A percentile compares a stretch with the other conserved stretches of the same genome.
These are phyloP conservation scores for Gymnarchus niloticus DNA, from an alignment of 2,113 vertebrate species.

Conservation along the genomic window DNA sequence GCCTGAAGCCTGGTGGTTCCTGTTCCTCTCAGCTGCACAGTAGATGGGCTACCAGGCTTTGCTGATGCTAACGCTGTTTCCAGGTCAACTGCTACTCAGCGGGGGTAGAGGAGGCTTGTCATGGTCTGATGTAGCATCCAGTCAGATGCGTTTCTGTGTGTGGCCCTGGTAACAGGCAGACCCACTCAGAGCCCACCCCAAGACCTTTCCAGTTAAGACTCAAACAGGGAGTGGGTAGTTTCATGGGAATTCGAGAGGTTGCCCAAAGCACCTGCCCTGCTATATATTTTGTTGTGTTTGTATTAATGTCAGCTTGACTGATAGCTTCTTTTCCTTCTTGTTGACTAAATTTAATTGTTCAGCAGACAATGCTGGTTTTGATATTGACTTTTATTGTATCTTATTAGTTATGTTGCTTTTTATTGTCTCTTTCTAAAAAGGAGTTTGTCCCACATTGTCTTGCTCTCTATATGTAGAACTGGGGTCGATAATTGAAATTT, in stretches of 20 bases:
- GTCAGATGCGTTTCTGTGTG: neutral
- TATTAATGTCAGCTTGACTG: neutral
- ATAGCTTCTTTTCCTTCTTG: neutral
- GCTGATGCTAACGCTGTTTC: constrained; percentile 24
- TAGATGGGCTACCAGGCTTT: constrained; percentile 7
- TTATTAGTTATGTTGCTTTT: neutral
- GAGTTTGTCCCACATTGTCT: neutral
- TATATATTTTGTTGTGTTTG: neutral
- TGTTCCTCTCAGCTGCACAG: neutral
- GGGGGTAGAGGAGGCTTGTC: neutral
- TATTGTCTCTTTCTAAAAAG: too few relatives aligned
- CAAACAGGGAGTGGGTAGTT: too few relatives aligned
- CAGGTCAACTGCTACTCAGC: constrained; percentile 16
- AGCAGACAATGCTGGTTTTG: neutral
- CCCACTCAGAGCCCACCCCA: too few relatives aligned
- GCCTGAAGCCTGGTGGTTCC: neutral
- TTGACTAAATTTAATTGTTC: neutral
- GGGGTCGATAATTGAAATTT: too few relatives aligned
- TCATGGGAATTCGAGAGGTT: neutral
- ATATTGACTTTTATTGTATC: neutral
- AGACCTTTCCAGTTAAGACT: too few relatives aligned
- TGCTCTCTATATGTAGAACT: too few relatives aligned
- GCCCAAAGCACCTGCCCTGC: neutral
- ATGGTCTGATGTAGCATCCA: neutral
- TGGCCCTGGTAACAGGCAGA: neutral